phyloP scores from a whole-genome alignment of 2,113 vertebrate species.

The Podiceps cristatus region DNA sequence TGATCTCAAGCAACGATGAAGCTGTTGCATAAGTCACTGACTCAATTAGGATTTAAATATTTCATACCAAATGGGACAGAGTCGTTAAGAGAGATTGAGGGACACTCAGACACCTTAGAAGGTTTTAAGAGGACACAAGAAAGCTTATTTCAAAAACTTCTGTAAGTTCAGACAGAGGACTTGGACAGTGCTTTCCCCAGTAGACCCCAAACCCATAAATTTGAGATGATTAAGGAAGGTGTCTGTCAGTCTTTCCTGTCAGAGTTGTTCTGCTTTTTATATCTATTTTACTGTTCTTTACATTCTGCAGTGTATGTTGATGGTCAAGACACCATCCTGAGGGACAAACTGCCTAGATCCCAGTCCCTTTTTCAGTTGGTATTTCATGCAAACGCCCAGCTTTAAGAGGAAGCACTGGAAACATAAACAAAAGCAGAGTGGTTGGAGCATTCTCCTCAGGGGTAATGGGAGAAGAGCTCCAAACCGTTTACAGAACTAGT shows the following conservation, averaged over 20 bases:
- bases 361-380: neutral
- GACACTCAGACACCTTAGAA: neutral
- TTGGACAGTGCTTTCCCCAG: neutral
- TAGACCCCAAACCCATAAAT: neutral
- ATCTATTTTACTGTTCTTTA: neutral
- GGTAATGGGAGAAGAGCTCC: neutral
- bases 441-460: neutral
- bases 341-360: neutral
- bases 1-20: conserved; percentile 29
- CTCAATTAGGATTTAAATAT: conserved; percentile 52
- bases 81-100: neutral
- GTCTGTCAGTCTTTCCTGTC: neutral
- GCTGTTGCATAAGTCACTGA: neutral
- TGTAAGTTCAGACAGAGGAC: neutral
- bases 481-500: neutral
- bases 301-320: neutral
- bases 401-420: neutral
- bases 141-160: neutral
- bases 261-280: neutral
- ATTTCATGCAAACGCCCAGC: neutral
- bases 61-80: conserved; percentile 23
- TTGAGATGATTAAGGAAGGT: neutral
- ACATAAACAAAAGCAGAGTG: neutral
- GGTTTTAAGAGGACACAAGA: neutral
- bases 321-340: neutral